phyloP scores from a whole-genome alignment of 2,113 vertebrate species.

The Felis catus region DNA sequence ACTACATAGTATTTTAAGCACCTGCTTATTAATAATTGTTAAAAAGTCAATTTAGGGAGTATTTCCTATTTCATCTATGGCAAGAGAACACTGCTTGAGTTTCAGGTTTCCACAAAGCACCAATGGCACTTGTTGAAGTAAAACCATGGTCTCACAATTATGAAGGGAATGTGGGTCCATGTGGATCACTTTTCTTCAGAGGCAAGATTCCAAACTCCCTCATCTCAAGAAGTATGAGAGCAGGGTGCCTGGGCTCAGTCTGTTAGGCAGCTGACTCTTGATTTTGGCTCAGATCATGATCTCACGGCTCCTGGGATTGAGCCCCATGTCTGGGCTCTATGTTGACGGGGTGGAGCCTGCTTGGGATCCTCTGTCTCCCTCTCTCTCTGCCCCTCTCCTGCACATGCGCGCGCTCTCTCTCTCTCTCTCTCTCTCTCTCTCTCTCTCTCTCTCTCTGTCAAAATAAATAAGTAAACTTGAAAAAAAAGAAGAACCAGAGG shows the following conservation, averaged over 20 bases:
- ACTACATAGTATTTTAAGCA: background rate
- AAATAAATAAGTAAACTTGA: too few relatives aligned
- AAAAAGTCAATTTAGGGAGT: background rate
- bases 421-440: too few relatives aligned
- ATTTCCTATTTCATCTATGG: background rate
- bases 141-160: background rate
- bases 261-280: too few relatives aligned
- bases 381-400: too few relatives aligned
- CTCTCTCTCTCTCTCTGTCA: too few relatives aligned
- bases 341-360: too few relatives aligned
- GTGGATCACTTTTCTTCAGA: background rate
- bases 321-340: too few relatives aligned
- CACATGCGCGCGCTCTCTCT: too few relatives aligned
- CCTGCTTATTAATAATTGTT: constrained; percentile 21
- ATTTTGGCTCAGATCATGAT: too few relatives aligned
- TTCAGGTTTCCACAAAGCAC: background rate
- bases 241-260: too few relatives aligned
- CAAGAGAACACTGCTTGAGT: background rate
- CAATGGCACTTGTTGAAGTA: background rate
- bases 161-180: background rate
- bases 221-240: background rate
- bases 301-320: too few relatives aligned
- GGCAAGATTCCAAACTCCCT: background rate
- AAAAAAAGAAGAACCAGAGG: background rate
- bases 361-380: too few relatives aligned